Base-by-base conservation (phyloP, 2,888 invertebrate species). In the Graphium colonna region DNA sequence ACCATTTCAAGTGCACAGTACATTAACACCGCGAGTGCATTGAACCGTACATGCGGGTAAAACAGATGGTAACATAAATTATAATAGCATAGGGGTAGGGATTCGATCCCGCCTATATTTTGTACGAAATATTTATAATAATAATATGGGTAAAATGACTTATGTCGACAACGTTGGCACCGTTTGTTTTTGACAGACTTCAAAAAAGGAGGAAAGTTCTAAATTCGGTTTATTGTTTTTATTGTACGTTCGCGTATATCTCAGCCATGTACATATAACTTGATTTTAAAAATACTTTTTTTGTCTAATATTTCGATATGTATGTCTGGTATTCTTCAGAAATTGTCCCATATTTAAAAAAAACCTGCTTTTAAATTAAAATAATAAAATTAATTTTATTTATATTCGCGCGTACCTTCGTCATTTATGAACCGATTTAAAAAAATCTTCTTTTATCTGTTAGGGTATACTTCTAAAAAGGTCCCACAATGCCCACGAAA, bases 31-130 rank as follows among this genome's bases (percentile, higher is more conserved):
- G 38, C 1, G 18, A 1, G 39, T 36, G 21, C 38, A 36, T 9
- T 39, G 43, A 38, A 39, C 38, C 28, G 44, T 12, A 3, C 33
- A 51, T 51, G 51, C 51, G 51, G 51, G 51, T 21, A 12, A 17
- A 42, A 38, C 21, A 13, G 13, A 7, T 38, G 17, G 18, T 36
- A 13, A 44, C 12, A n/a, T 38, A 8, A 36, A 9, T 15, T 15
- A 33, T 12, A 16, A 9, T 1, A 10, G 10, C 42, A 42, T 42
- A 17, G 17, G 43, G 50, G 38, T 26, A 8, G 0, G 41, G 16
- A 5, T 33, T 33, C 9, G 28, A 33, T 10, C 10, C 9, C 33
- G 33, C 33, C 9, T 33, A 9, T 33, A 10, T 10, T 10, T 3
- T 33, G 28, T 33, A 33, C 33, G 10, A 2, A 33, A 33, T 10